Base-by-base conservation (phyloP, 1,140 invertebrate species). In the Euglossa dilemma region DNA sequence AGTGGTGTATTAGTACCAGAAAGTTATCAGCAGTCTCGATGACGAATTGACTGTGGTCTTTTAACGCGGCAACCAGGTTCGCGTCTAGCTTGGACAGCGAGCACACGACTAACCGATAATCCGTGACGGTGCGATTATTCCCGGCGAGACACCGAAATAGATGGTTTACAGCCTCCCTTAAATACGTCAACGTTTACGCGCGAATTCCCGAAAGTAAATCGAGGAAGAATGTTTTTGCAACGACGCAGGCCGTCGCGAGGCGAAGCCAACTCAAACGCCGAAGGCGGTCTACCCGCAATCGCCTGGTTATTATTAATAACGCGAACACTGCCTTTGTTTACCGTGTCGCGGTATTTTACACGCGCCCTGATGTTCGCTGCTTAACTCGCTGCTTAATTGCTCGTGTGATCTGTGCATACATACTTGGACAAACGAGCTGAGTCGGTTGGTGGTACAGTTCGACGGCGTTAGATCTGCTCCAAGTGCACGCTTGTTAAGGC, bases 91-190 rank as follows among this genome's bases (percentile, higher is more conserved):
- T 20, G 69, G 67, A 50, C 70, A 69, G 66, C 73, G 57, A 43
- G n/a, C 20, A 43, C 76, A 57, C n/a, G 47, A 70, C 67, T 43
- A 82, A 74, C 63, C 77, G 70, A 90, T 88, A 83, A 84, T 83
- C 77, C 73, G 64, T 59, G 79, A 72, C 80, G 86, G 25, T 61
- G 86, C 77, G 87, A 85, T 87, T 79, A 87, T 88, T 83, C 87
- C 73, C 67, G 80, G 75, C 80, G 72, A 74, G 81, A 86, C 87
- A 93, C 92, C 90, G 90, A 93, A 94, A 94, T 93, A 93, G 92
- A 94, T 93, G 91, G 90, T 94, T 94, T 93, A 93, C 93, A 90
- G 89, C 91, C 88, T 92, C 93, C 92, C 92, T 94, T 93, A 94
- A 93, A 94, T 91, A 93, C 92, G 92, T 93, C 92, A 93, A 93